Percentiles rank a stretch among this genome's conserved stretches.
Conservation (phyloP, 2,888 invertebrate genomes). For the Mechanitis messenoides region DNA sequence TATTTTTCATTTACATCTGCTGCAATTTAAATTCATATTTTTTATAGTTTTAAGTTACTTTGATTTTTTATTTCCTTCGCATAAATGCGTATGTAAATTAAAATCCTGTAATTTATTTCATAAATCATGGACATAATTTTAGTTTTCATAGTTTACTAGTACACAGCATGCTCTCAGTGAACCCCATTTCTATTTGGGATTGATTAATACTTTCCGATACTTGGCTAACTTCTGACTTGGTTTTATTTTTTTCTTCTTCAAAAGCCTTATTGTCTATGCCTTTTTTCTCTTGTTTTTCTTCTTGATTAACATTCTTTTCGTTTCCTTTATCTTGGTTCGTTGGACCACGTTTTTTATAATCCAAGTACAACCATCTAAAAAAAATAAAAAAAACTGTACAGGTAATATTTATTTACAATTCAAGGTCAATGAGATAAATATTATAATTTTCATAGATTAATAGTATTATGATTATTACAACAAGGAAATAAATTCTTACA, state of each 20-base stretch:
- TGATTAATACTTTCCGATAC: slow-evolving; percentile 41
- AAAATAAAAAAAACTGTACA: background rate
- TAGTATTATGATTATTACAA: background rate
- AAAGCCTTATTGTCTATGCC: slow-evolving; percentile 68
- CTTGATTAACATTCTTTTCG: slow-evolving; percentile 27
- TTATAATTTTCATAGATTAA: background rate
- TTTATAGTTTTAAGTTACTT: too few relatives aligned
- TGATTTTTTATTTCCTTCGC: too few relatives aligned
- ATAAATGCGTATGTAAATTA: too few relatives aligned
- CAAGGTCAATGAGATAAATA: background rate
- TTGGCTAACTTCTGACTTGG: slow-evolving; percentile 31
- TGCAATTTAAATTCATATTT: too few relatives aligned
- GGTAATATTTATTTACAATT: slow-evolving; percentile 1
- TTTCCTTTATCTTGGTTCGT: slow-evolving; percentile 32
- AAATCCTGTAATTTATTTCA: too few relatives aligned
- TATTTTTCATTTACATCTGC: too few relatives aligned
- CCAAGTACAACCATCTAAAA: slow-evolving; percentile 82
- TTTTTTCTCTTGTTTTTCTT: slow-evolving; percentile 40
- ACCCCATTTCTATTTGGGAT: slow-evolving; percentile 62
- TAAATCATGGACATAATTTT: background rate
- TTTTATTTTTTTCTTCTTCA: slow-evolving; percentile 57
- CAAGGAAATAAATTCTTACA: slow-evolving; percentile 59
- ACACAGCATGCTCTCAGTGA: slow-evolving; percentile 62
- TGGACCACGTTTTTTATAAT: slow-evolving; percentile 75
- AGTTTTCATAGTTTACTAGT: slow-evolving; percentile 51